A percentile compares a stretch with the other conserved stretches of the same genome.
Evolutionary conservation across 2,797 vertebrate species (phyloP).

Genomic region (Falco cherrug): DNA sequence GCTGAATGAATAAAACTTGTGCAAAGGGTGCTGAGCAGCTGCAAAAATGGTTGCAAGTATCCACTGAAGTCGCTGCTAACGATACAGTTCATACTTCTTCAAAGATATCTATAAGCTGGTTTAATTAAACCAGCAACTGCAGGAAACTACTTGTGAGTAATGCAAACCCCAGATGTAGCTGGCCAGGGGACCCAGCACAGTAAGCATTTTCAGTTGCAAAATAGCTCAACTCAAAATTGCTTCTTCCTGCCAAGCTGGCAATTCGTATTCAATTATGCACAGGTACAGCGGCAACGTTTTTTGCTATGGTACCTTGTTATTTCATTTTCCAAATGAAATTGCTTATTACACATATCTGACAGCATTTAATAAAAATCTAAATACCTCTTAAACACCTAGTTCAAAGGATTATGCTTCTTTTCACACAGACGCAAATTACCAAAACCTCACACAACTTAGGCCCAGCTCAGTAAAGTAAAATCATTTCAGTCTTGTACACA

Average conservation of each 20-base stretch:
- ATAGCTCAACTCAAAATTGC: slow-evolving; percentile 14
- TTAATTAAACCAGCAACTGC: slow-evolving; percentile 1
- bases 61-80: neutral
- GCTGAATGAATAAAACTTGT: neutral
- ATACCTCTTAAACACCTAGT: neutral
- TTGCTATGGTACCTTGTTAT: neutral
- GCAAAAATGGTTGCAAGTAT: neutral
- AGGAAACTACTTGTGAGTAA: slow-evolving; percentile 30
- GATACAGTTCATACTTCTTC: neutral
- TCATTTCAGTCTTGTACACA: neutral
- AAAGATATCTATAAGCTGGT: neutral
- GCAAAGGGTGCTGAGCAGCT: neutral
- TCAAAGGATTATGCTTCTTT: neutral
- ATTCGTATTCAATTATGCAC: neutral
- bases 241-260: neutral
- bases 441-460: neutral
- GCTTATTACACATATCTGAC: neutral
- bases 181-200: neutral
- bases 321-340: neutral
- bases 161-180: slow-evolving; percentile 14
- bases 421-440: neutral
- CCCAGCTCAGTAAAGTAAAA: neutral
- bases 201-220: neutral
- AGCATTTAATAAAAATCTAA: neutral
- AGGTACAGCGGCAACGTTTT: neutral